Base-by-base conservation (phyloP, 2,797 vertebrate genomes). In the Jordanella pulchra region DNA sequence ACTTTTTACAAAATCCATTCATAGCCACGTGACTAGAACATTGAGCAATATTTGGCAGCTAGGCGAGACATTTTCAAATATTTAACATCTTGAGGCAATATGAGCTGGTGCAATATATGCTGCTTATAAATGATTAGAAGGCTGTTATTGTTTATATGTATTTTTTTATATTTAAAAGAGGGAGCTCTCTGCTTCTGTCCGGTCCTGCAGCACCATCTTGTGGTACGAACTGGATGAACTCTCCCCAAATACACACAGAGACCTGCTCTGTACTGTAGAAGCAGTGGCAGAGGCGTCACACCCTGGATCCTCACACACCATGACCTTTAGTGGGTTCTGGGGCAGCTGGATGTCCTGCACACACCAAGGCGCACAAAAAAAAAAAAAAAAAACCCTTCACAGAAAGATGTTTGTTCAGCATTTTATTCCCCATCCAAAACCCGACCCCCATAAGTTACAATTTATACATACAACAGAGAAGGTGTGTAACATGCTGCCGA, bases 351-450 rank as follows among this genome's bases (percentile, higher is more conserved):
- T 21, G 0, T 73, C 48, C 23, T 42, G 48, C 69, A 72, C 54
- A 55, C 44, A 11, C 35, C 14, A 12, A 45, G 44, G 44, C n/a
- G 39, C 32, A 39, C 2, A 1, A 35, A 23, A 21, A 23, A 23
- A 42, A 63, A 42, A n/a, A n/a, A 61, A 55, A 4, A 58, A 13
- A 55, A 55, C 5, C 35, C n/a, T 27, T 30, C 7, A 47, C 12
- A 9, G 48, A n/a, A 10, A 45, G 44, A n/a, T 50, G 53, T 72
- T 39, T 75, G 75, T 67, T 78, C 15, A 79, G 45, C 28, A 35
- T 89, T 94, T 94, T 93, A 94, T 84, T 87, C 73, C 71, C 85
- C 86, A 88, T 93, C 92, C 69, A 93, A 94, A 95, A 87, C 63
- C 50, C 65, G 70, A 81, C 39, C 73, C 71, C 76, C 78, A 86